Evolutionary conservation across 2,113 vertebrate species (phyloP).

Genomic region (Urocitellus parryii): DNA sequence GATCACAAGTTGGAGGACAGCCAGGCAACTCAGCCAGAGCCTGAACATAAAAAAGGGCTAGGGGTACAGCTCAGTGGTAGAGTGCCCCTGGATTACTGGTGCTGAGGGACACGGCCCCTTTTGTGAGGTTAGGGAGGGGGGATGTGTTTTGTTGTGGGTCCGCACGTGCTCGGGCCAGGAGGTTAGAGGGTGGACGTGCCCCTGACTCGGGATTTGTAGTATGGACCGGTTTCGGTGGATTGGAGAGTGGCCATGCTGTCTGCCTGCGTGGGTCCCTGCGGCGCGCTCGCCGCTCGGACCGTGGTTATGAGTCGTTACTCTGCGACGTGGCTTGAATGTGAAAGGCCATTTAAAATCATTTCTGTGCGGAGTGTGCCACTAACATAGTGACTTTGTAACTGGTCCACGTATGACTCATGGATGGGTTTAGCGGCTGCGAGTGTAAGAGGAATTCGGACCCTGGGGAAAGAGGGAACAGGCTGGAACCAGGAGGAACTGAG

Average conservation of each 20-base stretch:
- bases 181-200: not conserved
- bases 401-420: not conserved
- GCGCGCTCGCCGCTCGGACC: not conserved
- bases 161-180: not conserved
- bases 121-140: not conserved
- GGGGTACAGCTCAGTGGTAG: too few species aligned
- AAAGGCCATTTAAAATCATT: not conserved
- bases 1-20: too few species aligned
- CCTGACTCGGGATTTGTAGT: not conserved
- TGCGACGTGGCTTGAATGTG: not conserved
- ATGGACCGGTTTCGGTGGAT: not conserved
- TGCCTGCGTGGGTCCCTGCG: not conserved
- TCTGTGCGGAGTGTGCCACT: accelerated
- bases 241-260: not conserved
- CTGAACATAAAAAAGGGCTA: too few species aligned
- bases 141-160: not conserved
- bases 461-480: not conserved
- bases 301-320: not conserved
- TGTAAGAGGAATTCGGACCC: not conserved
- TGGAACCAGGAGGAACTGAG: not conserved
- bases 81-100: too few species aligned
- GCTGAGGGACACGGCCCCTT: not conserved
- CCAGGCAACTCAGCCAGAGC: too few species aligned
- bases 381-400: not conserved
- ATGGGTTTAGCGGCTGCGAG: not conserved